Conservation (phyloP, 1,140 invertebrate species). For the Ostrea denselamellosa region DNA sequence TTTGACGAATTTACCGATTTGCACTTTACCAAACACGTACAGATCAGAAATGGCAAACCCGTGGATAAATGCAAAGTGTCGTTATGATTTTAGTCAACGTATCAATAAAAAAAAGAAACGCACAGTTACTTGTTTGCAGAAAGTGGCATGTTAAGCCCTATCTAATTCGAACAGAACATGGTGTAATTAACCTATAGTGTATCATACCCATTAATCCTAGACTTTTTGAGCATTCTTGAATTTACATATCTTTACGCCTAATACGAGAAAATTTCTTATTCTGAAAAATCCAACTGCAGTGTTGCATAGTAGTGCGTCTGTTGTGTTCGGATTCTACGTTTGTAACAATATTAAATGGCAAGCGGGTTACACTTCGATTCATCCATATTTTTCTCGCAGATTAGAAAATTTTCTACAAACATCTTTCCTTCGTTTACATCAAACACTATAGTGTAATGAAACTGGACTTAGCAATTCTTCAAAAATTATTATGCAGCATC, state of each 20-base stretch:
- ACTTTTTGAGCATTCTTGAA: not conserved
- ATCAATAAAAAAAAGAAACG: not conserved
- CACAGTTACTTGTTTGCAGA: not conserved
- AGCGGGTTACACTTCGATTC: not conserved
- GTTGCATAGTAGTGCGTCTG: too few relatives aligned
- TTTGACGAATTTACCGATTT: not conserved
- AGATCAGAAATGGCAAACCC: not conserved
- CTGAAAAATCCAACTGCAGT: too few relatives aligned
- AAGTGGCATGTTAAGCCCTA: not conserved
- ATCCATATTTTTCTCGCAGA: not conserved
- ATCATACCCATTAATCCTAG: not conserved
- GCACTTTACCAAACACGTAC: not conserved
- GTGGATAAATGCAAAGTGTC: not conserved
- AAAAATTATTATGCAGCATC: conserved; percentile 17
- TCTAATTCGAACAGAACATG: not conserved
- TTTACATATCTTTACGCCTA: not conserved
- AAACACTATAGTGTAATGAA: not conserved
- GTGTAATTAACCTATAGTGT: not conserved
- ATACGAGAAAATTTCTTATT: too few relatives aligned
- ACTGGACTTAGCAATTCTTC: not conserved
- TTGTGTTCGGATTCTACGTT: not conserved
- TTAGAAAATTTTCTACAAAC: not conserved
- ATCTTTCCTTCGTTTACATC: not conserved
- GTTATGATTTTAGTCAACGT: not conserved
- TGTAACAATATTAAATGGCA: not conserved